Evolutionary conservation across 2,888 invertebrate genomes (phyloP), one percentile per base, ranked within the genome.

Genomic region (Apantesis nais): DNA sequence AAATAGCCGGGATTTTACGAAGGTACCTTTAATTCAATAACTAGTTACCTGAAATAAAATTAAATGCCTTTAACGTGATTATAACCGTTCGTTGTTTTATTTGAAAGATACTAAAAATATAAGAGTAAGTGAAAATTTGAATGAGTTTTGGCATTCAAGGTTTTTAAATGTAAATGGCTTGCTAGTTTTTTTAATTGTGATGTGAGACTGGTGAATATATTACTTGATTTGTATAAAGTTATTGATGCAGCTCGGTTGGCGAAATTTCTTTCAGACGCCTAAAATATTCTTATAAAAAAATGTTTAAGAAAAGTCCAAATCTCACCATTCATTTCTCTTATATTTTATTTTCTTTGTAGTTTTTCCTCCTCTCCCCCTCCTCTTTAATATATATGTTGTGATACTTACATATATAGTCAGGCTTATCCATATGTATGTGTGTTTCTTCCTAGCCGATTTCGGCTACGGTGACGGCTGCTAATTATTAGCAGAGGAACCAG

Each of bases 1-100:
- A 67, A 65, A 73, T 68, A 70, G 62, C 61, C 34, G 29, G 39
- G 34, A 31, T 62, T 71, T 71, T 68, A 65, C 52, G 31, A 48
- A 64, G 29, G 31, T 25, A 60, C 25, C 34, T 62, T 62, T 70
- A 63, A 60, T 60, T 63, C 29, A 66, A 69, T 66, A 58, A 66
- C 62, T 41, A 39, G 39, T 52, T 61, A 39, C 55, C 37, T 66
- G 31, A 70, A 66, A 66, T 62, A 61, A 58, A 58, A 29, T 58
- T 58, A 58, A 48, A 65, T 39, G 22, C 22, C 8, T 66, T 61
- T 67, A 48, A 62, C 44, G 62, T 67, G 67, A 52, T 62, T 62
- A 62, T 66, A 7, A 39, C 31, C 55, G 3, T 66, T 16, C 39
- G 22, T 48, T 64, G 48, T 44, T 63, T 41, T 52, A 52, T 55